Evolutionary conservation across 2,888 invertebrate species (phyloP), one percentile per base, ranked within the genome.

Genomic region (Pegoplata infirma): DNA sequence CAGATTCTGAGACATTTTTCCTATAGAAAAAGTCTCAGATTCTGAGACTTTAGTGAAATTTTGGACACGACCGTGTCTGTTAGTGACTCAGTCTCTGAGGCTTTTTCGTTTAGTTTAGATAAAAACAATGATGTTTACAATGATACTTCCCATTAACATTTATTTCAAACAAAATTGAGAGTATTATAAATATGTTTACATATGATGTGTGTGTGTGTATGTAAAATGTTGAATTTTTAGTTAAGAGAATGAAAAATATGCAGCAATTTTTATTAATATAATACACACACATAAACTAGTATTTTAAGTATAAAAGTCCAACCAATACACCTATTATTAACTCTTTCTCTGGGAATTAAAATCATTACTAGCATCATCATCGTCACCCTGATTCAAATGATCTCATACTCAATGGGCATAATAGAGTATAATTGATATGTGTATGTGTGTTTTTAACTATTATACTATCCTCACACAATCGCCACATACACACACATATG

Each of bases 351-450:
- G 7, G 6, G 14, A 51, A 23, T 14, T 25, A 55, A n/a, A 8
- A 19, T 5, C 40, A 44, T 19, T 14, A 25, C n/a, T n/a, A 23
- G n/a, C 40, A 12, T 40, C 16, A 56, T 32, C 67, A 67, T 55
- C 58, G 59, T 64, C 73, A 56, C 53, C 55, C 66, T 61, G 71
- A 63, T 79, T 79, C 71, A 79, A 79, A 79, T 75, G 75, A 79
- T 79, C 79, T 67, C 79, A 79, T 58, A 75, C 79, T 79, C 32
- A 71, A 64, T 64, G 47, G n/a, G n/a, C n/a, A 36, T 47, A 56
- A 36, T 64, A 53, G 66, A 51, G 61, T 61, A 47, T 56, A 44
- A 32, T 47, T 59, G 47, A 10, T 19, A 21, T 56, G 32, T 10
- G 59, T 47, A 56, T 56, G 47, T 36, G 40, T 51, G 12, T 32